Conservation (phyloP, 2,888 invertebrate species). For the Drosophila barbarae region DNA sequence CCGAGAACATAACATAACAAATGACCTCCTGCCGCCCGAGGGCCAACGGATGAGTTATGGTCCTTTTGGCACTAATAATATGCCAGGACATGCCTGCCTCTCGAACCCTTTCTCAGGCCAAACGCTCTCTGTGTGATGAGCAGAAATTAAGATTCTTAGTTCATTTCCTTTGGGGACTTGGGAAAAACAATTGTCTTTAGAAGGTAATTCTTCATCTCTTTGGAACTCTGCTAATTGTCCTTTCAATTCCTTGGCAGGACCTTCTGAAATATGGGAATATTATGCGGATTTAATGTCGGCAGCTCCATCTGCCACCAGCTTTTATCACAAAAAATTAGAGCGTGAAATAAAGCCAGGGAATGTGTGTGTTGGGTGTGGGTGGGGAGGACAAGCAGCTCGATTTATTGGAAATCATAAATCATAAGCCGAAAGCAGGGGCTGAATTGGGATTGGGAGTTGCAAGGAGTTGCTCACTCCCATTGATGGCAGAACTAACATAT, state of each 20-base stretch:
- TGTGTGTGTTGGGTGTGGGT: conserved; percentile 16
- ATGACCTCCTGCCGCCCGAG: conserved; percentile 54
- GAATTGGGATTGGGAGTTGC: background rate
- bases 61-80: conserved; percentile 48
- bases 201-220: conserved; percentile 6
- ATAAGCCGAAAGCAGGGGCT: conserved; percentile 29
- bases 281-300: conserved; percentile 65
- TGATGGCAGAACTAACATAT: conserved; percentile 13
- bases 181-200: conserved; percentile 29
- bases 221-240: conserved; percentile 60
- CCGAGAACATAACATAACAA: conserved; percentile 52
- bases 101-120: conserved; percentile 46
- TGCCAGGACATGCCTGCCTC: conserved; percentile 54
- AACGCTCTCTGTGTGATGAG: conserved; percentile 30
- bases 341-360: conserved; percentile 60
- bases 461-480: conserved; percentile 9
- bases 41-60: conserved; percentile 61
- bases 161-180: conserved; percentile 14
- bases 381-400: conserved; percentile 33
- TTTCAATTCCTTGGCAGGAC: conserved; percentile 66
- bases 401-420: conserved; percentile 66
- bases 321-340: conserved; percentile 69
- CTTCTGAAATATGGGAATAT: conserved; percentile 63
- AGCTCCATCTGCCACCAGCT: conserved; percentile 63
- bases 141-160: conserved; percentile 32